phyloP scores from a whole-genome alignment of 2,797 vertebrate genomes.

The Ciconia nigra region DNA sequence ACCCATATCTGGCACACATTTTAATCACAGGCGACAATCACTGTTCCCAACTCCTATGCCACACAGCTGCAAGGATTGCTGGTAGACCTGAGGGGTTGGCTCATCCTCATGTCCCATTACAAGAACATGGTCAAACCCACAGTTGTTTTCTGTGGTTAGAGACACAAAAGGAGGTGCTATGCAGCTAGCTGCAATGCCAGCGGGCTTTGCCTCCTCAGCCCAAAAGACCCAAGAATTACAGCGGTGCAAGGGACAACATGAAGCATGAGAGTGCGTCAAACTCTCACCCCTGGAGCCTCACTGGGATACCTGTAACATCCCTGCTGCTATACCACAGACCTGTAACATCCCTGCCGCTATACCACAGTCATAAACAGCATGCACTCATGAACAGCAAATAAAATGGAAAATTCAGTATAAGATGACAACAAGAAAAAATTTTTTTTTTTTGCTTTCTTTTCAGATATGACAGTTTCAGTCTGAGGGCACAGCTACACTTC shows the following conservation, averaged over 20 bases:
- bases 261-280: neutral
- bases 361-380: neutral
- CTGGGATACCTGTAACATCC: neutral
- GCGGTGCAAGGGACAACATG: neutral
- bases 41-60: neutral
- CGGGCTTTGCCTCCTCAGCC: neutral
- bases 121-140: neutral
- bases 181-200: rapidly evolving
- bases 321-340: neutral
- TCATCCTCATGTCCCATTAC: neutral
- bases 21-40: neutral
- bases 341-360: neutral
- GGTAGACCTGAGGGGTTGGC: neutral
- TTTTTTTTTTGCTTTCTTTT: neutral
- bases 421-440: neutral
- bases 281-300: neutral
- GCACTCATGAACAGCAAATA: neutral
- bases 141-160: neutral
- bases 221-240: neutral
- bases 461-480: neutral
- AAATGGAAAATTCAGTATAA: neutral
- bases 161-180: neutral
- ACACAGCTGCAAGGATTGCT: neutral
- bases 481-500: neutral
- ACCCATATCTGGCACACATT: neutral